Evolutionary conservation across 1,140 invertebrate genomes (phyloP).

Genomic region (Teleogryllus occipitalis): DNA sequence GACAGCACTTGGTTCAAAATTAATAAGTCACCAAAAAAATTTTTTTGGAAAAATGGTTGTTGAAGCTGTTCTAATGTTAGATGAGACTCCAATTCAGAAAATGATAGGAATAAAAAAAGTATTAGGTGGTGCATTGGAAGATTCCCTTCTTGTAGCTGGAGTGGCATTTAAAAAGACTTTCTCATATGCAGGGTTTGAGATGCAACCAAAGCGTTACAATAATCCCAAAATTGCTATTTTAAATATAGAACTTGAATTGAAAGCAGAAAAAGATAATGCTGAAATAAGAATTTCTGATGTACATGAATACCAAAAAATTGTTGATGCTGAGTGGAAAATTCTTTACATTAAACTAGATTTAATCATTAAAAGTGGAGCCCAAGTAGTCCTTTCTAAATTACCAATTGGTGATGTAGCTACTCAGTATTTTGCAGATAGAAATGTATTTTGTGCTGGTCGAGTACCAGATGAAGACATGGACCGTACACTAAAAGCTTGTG

Average conservation of each 20-base stretch:
- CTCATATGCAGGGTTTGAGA: slow-evolving; percentile 99
- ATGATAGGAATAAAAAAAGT: slow-evolving; percentile 99
- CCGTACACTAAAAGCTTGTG: slow-evolving; percentile 95
- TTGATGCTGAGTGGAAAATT: slow-evolving; percentile 99
- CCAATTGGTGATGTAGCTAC: slow-evolving; percentile 99
- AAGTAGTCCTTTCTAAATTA: slow-evolving; percentile 94
- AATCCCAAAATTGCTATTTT: slow-evolving; percentile 93
- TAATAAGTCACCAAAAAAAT: slow-evolving; percentile 89
- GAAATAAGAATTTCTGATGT: slow-evolving; percentile 93
- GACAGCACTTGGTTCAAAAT: slow-evolving; percentile 93
- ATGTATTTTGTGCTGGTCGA: slow-evolving; percentile 99
- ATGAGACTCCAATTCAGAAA: slow-evolving; percentile 89
- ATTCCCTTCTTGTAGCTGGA: slow-evolving; percentile 84
- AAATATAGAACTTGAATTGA: slow-evolving; percentile 96
- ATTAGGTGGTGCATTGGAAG: slow-evolving; percentile 84
- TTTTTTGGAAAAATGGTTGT: slow-evolving; percentile 98
- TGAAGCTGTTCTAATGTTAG: slow-evolving; percentile 88
- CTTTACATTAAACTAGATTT: slow-evolving; percentile 95
- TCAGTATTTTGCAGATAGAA: slow-evolving; percentile 98
- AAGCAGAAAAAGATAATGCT: slow-evolving; percentile 97
- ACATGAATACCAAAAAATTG: slow-evolving; percentile 90
- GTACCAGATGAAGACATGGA: slow-evolving; percentile 94
- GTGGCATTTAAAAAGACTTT: slow-evolving; percentile 99
- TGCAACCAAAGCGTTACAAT: slow-evolving; percentile 93
- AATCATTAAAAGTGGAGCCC: slow-evolving; percentile 87